phyloP scores from a whole-genome alignment of 2,888 invertebrate genomes.

The Bellardia bayeri region DNA sequence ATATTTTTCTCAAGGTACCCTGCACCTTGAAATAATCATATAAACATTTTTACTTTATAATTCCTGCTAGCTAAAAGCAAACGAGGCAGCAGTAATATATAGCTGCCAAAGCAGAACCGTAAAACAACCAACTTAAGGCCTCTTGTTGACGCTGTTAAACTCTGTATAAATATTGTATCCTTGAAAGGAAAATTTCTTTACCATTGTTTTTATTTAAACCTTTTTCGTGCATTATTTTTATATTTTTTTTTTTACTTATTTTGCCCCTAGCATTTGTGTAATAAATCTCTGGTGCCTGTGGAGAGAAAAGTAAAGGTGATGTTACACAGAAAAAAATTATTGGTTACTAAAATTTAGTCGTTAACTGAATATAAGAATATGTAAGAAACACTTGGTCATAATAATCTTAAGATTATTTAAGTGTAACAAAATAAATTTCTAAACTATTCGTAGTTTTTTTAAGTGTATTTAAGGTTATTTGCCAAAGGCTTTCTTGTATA shows the following conservation, averaged over 20 bases:
- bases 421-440: too few relatives aligned
- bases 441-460: background rate
- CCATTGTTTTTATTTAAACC: constrained; percentile 32
- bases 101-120: background rate
- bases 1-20: background rate
- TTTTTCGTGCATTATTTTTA: constrained; percentile 3
- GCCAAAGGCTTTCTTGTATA: constrained; percentile 5
- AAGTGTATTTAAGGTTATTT: background rate
- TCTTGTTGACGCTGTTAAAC: constrained; percentile 43
- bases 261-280: constrained; percentile 29
- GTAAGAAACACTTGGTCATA: too few relatives aligned
- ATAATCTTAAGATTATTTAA: too few relatives aligned
- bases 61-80: background rate
- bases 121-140: constrained; percentile 23
- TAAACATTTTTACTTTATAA: constrained; percentile 24
- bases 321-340: background rate
- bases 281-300: constrained; percentile 38
- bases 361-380: too few relatives aligned
- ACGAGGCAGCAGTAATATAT: constrained; percentile 1
- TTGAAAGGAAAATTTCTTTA: constrained; percentile 38
- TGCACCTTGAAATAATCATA: constrained; percentile 47
- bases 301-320: constrained; percentile 6
- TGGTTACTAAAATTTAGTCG: background rate
- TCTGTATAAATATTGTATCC: constrained; percentile 23
- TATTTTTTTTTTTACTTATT: constrained; percentile 40